Conservation (phyloP, 2,113 vertebrate species). For the Gymnarchus niloticus region DNA sequence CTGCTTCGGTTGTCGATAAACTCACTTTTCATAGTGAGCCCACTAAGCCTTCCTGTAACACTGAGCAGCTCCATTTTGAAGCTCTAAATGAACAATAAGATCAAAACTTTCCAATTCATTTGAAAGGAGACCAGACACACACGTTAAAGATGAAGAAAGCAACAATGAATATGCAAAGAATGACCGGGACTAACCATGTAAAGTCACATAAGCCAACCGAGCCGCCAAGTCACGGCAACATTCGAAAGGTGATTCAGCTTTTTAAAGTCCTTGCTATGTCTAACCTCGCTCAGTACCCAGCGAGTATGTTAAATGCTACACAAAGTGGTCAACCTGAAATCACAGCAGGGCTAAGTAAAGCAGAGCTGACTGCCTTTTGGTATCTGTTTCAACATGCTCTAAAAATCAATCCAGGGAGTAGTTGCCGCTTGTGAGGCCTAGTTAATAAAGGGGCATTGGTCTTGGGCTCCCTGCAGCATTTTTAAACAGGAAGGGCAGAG, state of each 20-base stretch:
- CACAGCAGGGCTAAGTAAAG: background rate
- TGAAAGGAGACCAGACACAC: background rate
- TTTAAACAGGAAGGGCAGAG: constrained; percentile 57
- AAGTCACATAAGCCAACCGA: background rate
- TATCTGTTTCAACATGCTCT: background rate
- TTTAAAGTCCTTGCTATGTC: background rate
- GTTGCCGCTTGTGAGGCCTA: constrained; percentile 16
- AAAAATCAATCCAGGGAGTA: constrained; percentile 14
- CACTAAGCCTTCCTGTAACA: background rate
- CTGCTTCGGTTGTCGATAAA: background rate
- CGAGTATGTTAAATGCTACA: background rate
- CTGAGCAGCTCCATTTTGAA: background rate
- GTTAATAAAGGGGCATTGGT: constrained; percentile 10
- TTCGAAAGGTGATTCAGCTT: constrained; percentile 13
- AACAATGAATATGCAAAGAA: background rate
- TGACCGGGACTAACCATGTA: background rate
- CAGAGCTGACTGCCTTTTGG: background rate
- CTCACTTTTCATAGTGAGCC: background rate
- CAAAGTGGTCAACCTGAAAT: constrained; percentile 9
- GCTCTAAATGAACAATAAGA: background rate
- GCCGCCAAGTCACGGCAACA: background rate
- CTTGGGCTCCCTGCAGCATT: constrained; percentile 40
- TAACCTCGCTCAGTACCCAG: too few species aligned
- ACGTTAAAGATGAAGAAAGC: background rate
- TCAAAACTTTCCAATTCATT: background rate